A percentile compares a stretch with the other conserved stretches of the same genome.
Conservation (phyloP, 2,113 vertebrate genomes). For the Actinemys pallida region DNA sequence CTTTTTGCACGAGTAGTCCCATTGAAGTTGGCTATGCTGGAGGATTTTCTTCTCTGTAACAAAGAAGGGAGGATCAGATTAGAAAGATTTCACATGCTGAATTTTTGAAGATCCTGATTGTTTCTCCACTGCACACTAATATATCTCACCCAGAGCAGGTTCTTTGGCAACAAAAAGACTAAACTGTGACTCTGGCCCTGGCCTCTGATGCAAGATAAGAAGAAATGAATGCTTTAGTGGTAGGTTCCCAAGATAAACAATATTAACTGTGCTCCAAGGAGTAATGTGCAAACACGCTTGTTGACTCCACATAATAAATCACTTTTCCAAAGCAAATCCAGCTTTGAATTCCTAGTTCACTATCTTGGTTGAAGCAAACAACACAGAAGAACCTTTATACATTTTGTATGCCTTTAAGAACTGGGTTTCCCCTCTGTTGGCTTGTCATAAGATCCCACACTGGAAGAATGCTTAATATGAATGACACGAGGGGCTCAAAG, state of each 20-base stretch:
- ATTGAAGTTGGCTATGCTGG: neutral
- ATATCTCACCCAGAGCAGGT: neutral
- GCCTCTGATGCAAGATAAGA: conserved; percentile 51
- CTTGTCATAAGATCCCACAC: neutral
- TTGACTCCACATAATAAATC: conserved; percentile 63
- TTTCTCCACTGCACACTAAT: neutral
- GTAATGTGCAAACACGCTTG: conserved; percentile 66
- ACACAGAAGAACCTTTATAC: neutral
- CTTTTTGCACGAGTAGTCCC: neutral
- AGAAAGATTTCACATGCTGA: neutral
- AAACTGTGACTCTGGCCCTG: conserved; percentile 9
- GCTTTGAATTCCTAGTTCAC: conserved; percentile 46
- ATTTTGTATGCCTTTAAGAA: neutral
- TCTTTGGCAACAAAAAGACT: conserved; percentile 11
- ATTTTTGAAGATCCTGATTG: neutral
- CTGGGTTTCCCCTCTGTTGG: neutral
- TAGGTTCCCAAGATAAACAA: conserved; percentile 55
- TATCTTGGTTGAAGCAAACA: conserved; percentile 51
- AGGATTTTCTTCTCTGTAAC: neutral
- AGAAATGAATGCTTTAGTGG: conserved; percentile 41
- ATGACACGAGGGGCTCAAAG: neutral
- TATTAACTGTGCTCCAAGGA: conserved; percentile 47
- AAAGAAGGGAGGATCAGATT: neutral
- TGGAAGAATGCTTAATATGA: neutral
- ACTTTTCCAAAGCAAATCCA: conserved; percentile 35